phyloP scores from a whole-genome alignment of 2,797 vertebrate genomes.

The Hybognathus amarus region DNA sequence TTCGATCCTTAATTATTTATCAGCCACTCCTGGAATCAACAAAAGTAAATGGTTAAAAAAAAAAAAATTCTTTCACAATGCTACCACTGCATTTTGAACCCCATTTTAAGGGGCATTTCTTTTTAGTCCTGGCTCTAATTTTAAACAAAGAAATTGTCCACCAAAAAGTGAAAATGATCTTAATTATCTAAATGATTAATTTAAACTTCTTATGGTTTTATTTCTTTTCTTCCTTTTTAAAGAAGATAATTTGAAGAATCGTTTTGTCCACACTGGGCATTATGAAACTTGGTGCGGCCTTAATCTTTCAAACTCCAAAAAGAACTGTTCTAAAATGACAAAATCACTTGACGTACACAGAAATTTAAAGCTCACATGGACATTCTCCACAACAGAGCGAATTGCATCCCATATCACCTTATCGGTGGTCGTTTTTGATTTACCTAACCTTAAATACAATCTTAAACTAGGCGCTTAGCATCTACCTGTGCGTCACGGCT shows the following conservation, averaged over 20 bases:
- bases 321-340: neutral
- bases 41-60: slow-evolving; percentile 24
- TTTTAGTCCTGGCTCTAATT: neutral
- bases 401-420: no score
- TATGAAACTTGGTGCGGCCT: neutral
- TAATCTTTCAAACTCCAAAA: neutral
- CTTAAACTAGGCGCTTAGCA: no score
- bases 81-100: neutral
- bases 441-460: no score
- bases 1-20: slow-evolving; percentile 48
- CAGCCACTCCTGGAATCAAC: slow-evolving; percentile 35
- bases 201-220: no score
- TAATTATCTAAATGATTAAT: no score
- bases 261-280: neutral
- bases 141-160: neutral
- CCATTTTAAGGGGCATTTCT: neutral
- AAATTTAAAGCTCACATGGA: no score
- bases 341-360: no score
- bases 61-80: neutral
- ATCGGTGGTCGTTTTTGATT: no score
- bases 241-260: neutral
- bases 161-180: neutral
- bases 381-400: no score
- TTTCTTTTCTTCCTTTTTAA: neutral
- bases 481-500: no score